Percentiles rank a stretch among this genome's conserved stretches.
Conservation (phyloP, 2,113 vertebrate species). For the Notarius lentiginosus region DNA sequence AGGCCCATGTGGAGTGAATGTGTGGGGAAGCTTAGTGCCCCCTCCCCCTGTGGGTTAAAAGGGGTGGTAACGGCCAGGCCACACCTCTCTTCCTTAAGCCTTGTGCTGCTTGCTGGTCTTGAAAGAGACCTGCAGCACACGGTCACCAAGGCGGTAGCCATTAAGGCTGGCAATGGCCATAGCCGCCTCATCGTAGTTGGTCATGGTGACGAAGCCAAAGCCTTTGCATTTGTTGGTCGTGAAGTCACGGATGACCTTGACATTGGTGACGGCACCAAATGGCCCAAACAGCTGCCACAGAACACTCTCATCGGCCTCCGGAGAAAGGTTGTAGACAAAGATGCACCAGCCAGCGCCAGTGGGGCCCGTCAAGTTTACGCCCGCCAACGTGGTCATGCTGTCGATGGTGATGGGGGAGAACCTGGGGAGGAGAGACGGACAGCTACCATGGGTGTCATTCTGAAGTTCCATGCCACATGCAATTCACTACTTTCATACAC, state of each 20-base stretch:
- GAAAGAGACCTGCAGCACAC: constrained; percentile 96
- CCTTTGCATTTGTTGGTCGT: constrained; percentile 98
- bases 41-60: constrained; percentile 63
- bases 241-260: constrained; percentile 97
- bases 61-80: constrained; percentile 60
- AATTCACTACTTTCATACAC: constrained; percentile 51
- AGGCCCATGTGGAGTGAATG: constrained; percentile 76
- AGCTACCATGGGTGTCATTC: constrained; percentile 91
- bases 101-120: constrained; percentile 99
- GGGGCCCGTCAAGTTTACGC: constrained; percentile 83
- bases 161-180: constrained; percentile 97
- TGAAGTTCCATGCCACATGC: constrained; percentile 69
- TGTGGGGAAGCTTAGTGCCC: constrained; percentile 65
- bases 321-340: constrained; percentile 97
- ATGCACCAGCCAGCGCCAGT: constrained; percentile 91
- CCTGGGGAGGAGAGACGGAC: constrained; percentile 86
- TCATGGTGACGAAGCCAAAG: constrained; percentile 98
- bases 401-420: constrained; percentile 90
- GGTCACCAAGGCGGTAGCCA: constrained; percentile 91
- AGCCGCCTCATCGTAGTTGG: constrained; percentile 97
- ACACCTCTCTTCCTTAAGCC: constrained; percentile 76
- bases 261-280: constrained; percentile 95
- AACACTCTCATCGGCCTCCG: constrained; percentile 93
- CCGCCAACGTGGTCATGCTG: constrained; percentile 86
- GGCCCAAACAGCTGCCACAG: constrained; percentile 98